Base-by-base conservation (phyloP, 2,888 invertebrate genomes). In the Heliconius ismenius region DNA sequence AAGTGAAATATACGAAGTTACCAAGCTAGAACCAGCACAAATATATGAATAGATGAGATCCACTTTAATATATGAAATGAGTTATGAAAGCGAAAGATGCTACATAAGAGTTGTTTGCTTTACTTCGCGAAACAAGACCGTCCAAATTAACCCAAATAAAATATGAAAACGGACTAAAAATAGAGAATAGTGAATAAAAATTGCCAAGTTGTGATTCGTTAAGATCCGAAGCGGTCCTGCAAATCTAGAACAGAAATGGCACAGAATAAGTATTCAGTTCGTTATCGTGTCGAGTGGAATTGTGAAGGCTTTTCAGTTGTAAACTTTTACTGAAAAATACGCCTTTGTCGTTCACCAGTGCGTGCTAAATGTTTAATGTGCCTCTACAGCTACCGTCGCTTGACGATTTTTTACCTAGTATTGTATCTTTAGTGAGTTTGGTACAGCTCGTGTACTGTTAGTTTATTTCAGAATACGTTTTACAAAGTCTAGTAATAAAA, bases 231-330 rank as follows among this genome's bases (percentile, higher is more conserved):
- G 39, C 74, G 54, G 69, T 63, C 39, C 18, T 62, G 32, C 32
- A 58, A 74, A 74, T 68, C 63, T 74, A 54, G 73, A 63, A 74
- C 63, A 69, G 73, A 77, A 73, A 69, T 76, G 69, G 78, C 62
- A 60, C 73, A 73, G 73, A 78, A 78, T 73, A 76, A 78, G 68
- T 64, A 64, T 76, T 78, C 70, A 75, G 77, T 77, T 79, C 77
- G 82, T 83, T 83, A 81, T 80, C 78, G 79, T 79, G 82, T 82
- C 85, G 82, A 85, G 82, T 82, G 79, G 77, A 81, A 81, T 78
- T 78, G 81, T 81, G 75, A 76, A 82, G 81, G 78, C 76, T 77
- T 81, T 85, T 78, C 79, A 83, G 81, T 81, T 77, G 67, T 72
- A 68, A 79, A 79, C 75, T 77, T 82, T 81, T 80, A 82, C 75